These are phyloP conservation scores for Nycticorax nycticorax DNA, from an alignment of 2,113 vertebrate species.

Conservation along the genomic window DNA sequence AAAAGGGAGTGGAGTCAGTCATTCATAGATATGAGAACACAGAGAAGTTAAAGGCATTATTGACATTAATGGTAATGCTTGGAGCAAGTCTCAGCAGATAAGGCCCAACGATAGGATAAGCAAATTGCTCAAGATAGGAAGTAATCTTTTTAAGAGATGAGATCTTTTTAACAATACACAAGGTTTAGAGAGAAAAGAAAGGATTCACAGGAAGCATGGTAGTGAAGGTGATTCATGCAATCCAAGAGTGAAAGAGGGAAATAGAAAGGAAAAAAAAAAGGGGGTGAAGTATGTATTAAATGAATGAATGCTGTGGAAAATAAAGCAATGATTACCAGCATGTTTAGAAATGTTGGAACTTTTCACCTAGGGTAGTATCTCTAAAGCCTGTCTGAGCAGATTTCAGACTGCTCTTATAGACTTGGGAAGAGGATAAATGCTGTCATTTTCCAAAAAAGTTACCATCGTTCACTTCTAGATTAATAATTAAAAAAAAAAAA, in stretches of 20 bases:
- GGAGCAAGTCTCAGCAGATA: not conserved
- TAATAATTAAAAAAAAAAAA: fast-evolving
- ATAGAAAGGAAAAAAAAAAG: not conserved
- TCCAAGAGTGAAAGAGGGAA: not conserved
- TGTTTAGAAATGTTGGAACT: not conserved
- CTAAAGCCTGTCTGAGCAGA: not conserved
- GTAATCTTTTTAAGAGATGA: not conserved
- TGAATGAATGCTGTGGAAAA: not conserved
- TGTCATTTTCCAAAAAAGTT: not conserved
- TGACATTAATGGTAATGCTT: not conserved
- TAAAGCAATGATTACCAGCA: not conserved
- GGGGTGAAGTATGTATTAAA: not conserved
- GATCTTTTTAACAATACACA: not conserved
- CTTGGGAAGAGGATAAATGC: not conserved
- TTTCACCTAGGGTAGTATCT: not conserved
- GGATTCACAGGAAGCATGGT: not conserved
- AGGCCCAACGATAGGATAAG: not conserved
- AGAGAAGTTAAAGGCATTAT: not conserved
- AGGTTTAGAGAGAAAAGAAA: not conserved
- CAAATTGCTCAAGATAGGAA: not conserved
- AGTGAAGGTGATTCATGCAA: not conserved
- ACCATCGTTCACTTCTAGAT: not conserved
- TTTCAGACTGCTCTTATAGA: not conserved
- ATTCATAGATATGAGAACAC: not conserved
- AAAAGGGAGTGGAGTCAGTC: not conserved